These are phyloP conservation scores for Drosophila mauritiana DNA, from an alignment of 1,140 invertebrate genomes.

Conservation along the genomic window DNA sequence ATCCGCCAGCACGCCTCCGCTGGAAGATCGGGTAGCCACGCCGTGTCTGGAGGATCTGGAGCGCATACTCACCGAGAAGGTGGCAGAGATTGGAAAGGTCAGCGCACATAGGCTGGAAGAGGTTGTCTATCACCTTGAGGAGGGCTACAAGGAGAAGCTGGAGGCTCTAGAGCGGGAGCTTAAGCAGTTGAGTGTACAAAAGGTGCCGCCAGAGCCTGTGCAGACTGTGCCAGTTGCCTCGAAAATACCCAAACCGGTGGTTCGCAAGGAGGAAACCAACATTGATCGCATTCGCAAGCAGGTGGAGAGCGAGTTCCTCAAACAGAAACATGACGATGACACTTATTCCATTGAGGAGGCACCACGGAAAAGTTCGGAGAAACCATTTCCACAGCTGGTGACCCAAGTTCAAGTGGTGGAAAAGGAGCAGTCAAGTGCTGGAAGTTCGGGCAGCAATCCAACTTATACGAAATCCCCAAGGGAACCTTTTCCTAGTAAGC, in stretches of 20 bases:
- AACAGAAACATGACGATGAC: slow-evolving; percentile 56
- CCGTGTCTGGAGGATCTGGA: slow-evolving; percentile 71
- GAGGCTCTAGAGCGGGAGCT: slow-evolving; percentile 67
- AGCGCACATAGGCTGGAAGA: slow-evolving; percentile 70
- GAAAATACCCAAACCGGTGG: slow-evolving; percentile 63
- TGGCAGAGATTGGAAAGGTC: slow-evolving; percentile 70
- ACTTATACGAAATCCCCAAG: slow-evolving; percentile 43
- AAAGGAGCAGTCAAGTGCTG: slow-evolving; percentile 38
- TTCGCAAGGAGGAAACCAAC: slow-evolving; percentile 35
- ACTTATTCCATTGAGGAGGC: slow-evolving; percentile 67
- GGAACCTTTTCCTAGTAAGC: not conserved
- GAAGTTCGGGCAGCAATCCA: slow-evolving; percentile 46
- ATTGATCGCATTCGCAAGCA: slow-evolving; percentile 57
- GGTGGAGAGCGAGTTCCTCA: slow-evolving; percentile 60
- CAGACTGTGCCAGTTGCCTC: slow-evolving; percentile 10
- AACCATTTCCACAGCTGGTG: slow-evolving; percentile 8
- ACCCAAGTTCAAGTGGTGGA: slow-evolving; percentile 24
- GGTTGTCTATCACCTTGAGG: slow-evolving; percentile 68
- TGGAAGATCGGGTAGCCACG: slow-evolving; percentile 40
- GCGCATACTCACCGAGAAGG: slow-evolving; percentile 68
- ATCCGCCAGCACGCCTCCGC: not conserved
- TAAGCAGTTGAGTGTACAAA: slow-evolving; percentile 25
- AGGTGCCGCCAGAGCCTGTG: slow-evolving; percentile 1
- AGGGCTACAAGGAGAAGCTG: slow-evolving; percentile 71
- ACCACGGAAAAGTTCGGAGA: slow-evolving; percentile 1